A percentile compares a stretch with the other conserved stretches of the same genome.
phyloP scores from a whole-genome alignment of 2,113 vertebrate genomes.

The Eubucco bourcierii region DNA sequence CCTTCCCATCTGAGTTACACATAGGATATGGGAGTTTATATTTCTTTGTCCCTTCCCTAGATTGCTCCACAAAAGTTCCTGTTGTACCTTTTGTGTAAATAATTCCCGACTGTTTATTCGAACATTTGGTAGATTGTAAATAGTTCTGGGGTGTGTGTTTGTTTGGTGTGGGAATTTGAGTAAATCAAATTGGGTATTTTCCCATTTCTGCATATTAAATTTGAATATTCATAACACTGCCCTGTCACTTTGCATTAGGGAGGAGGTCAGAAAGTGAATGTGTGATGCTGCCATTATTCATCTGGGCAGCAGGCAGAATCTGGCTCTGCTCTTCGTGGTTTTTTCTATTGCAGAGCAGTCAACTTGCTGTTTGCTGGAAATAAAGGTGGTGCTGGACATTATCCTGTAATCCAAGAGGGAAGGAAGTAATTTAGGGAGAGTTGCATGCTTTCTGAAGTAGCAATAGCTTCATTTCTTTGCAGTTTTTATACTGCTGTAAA shows the following conservation, averaged over 20 bases:
- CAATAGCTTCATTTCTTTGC: background rate
- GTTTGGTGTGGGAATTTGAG: too few relatives aligned
- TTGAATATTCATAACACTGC: too few relatives aligned
- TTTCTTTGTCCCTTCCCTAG: too few relatives aligned
- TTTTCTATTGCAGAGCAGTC: background rate
- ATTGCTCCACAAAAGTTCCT: too few relatives aligned
- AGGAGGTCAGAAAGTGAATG: accelerated
- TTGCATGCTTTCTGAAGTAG: background rate
- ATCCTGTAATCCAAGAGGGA: accelerated
- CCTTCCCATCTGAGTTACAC: too few relatives aligned
- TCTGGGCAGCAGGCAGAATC: background rate
- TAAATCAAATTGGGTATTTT: too few relatives aligned
- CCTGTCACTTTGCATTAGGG: background rate
- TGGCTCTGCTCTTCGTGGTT: accelerated
- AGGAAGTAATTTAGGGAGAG: background rate
- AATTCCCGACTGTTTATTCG: too few relatives aligned
- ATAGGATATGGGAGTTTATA: too few relatives aligned
- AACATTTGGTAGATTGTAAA: too few relatives aligned
- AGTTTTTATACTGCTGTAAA: background rate
- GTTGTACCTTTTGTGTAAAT: too few relatives aligned
- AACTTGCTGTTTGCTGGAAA: background rate
- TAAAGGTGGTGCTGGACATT: background rate
- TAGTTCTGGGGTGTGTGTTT: too few relatives aligned
- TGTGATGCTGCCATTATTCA: accelerated
- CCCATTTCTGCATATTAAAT: too few relatives aligned